Base-by-base conservation (phyloP, 2,888 invertebrate genomes). In the Amblyteles armatorius region DNA sequence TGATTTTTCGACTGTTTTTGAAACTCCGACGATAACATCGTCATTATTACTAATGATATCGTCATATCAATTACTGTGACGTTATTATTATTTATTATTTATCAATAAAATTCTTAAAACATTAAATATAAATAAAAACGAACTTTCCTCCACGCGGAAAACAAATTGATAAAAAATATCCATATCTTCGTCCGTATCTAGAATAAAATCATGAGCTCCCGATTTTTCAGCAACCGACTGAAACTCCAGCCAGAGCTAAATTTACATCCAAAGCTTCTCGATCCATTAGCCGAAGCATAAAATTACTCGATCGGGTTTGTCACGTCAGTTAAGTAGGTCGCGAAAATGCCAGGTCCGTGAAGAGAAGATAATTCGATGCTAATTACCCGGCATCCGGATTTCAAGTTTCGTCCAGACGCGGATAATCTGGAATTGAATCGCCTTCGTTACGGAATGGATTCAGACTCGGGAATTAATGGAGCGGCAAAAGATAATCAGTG, bases 401-500 rank as follows among this genome's bases (percentile, higher is more conserved):
- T 33, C 48, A 63, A 48, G 79, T 68, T 33, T 63, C 52, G 48
- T 11, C 57, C 26, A 55, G 22, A 13, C 26, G 26, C 57, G 69
- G 3, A 33, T 65, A 50, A 48, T 84, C 63, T 55, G 63, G 69
- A 81, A 84, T 78, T 78, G 77, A 81, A 84, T 78, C 77, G 52
- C 73, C 63, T 78, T 74, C 78, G 81, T 55, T 68, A 63, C 78
- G 80, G 73, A 74, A 81, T 50, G 13, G 67, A 72, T 57, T 63
- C 16, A 69, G 63, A 22, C 65, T 74, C 33, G 73, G 50, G 81
- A 48, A 82, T 84, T 84, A 82, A 84, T 82, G 81, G 74, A 84
- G 78, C 84, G 84, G 81, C 69, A 84, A 78, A 16, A 69, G 78
- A 79, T 82, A 84, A 84, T 82, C 81, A 81, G 81, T 82, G 74